Base-by-base conservation (phyloP, 2,888 invertebrate genomes). In the Agonopterix alstromeriana region DNA sequence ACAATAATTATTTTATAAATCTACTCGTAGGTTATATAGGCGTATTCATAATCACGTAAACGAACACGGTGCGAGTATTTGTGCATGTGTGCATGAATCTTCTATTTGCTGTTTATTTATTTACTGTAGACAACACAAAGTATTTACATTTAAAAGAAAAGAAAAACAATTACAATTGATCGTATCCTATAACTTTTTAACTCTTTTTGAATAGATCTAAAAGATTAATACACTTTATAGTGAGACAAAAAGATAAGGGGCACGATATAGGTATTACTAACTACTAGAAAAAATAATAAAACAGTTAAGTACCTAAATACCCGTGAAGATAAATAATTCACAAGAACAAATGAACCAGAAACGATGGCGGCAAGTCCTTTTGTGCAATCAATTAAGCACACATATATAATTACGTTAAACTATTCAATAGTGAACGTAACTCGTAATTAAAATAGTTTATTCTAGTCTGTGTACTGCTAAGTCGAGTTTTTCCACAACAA, bases 381-480 rank as follows among this genome's bases (percentile, higher is more conserved):
- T 66, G 60, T 58, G 58, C 62, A 63, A 70, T 73, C 67, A 76
- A 76, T 78, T 75, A 73, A 65, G 55, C 58, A 67, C 60, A 63
- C 69, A 66, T 62, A 62, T 61, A 70, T 67, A 72, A 72, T 72
- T 70, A 63, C 62, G 57, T 71, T 70, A 66, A 62, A 61, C 40
- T 57, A 71, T 63, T 68, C 68, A 69, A 72, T 66, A 57, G 67
- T 57, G 60, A 72, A 60, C 60, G 67, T 73, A 71, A 69, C 69
- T 73, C 51, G 76, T 73, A 78, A 82, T 81, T 81, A 77, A 79
- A 79, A 77, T 76, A 71, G 70, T 77, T 77, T 70, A 77, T 77
- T 70, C 65, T 71, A 71, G 70, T 69, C 65, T 53, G 65, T 66
- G 68, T 70, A 69, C 63, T 69, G 65, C 72, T 66, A 67, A 70